These are phyloP conservation scores for Molossus alvarezi DNA, from an alignment of 2,797 vertebrate genomes.

Conservation along the genomic window DNA sequence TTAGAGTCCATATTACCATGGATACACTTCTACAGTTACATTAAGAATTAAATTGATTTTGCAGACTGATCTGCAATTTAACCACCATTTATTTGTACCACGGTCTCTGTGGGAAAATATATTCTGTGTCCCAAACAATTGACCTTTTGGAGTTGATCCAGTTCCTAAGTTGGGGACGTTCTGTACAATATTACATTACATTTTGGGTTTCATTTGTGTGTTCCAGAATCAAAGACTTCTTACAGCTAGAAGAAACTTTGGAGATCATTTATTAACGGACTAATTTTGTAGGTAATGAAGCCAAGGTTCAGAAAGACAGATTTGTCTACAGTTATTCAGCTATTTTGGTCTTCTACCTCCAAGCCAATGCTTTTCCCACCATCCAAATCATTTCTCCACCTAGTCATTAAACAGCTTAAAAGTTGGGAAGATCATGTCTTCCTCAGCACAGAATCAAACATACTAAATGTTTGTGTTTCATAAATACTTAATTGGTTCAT, in stretches of 20 bases:
- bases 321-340: neutral
- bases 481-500: slow-evolving; percentile 54
- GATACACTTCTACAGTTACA: slow-evolving; percentile 61
- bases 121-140: slow-evolving; percentile 80
- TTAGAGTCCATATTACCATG: slow-evolving; percentile 65
- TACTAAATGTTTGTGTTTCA: slow-evolving; percentile 58
- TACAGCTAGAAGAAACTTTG: slow-evolving; percentile 46
- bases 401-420: neutral
- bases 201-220: slow-evolving; percentile 64
- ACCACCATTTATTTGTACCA: slow-evolving; percentile 75
- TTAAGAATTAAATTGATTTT: slow-evolving; percentile 80
- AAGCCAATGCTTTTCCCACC: neutral
- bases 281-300: slow-evolving; percentile 55
- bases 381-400: neutral
- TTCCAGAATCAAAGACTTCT: slow-evolving; percentile 70
- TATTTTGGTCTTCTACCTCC: neutral
- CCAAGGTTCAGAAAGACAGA: slow-evolving; percentile 48
- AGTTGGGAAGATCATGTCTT: slow-evolving; percentile 27
- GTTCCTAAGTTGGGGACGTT: slow-evolving; percentile 70
- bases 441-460: slow-evolving; percentile 47
- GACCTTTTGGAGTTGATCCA: slow-evolving; percentile 81
- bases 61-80: slow-evolving; percentile 72
- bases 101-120: slow-evolving; percentile 79
- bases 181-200: slow-evolving; percentile 76
- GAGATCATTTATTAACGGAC: slow-evolving; percentile 51